Percentiles rank a stretch among this genome's conserved stretches.
phyloP scores from a whole-genome alignment of 2,797 vertebrate genomes.

The Valencia hispanica region DNA sequence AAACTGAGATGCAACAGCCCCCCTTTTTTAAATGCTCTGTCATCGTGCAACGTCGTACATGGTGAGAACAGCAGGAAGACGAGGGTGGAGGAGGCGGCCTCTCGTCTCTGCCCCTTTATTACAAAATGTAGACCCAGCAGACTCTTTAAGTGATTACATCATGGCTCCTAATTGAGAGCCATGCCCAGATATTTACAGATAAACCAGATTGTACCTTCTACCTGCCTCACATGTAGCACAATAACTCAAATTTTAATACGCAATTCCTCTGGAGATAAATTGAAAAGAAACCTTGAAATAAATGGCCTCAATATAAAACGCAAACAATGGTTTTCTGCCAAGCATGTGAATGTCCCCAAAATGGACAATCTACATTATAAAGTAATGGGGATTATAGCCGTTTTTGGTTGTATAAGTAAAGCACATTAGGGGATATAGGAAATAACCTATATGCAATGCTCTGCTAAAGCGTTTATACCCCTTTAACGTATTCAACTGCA shows the following conservation, averaged over 20 bases:
- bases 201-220: constrained; percentile 45
- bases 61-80: constrained; percentile 72
- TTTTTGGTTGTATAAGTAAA: constrained; percentile 58
- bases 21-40: constrained; percentile 45
- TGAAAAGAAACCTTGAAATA: constrained; percentile 11
- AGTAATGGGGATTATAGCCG: constrained; percentile 52
- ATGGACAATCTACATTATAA: constrained; percentile 31
- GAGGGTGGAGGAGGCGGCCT: constrained; percentile 12
- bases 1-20: constrained; percentile 71
- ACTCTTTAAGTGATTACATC: constrained; percentile 70
- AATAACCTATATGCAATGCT: constrained; percentile 9
- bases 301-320: constrained; percentile 27
- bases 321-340: constrained; percentile 19
- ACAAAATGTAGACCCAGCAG: constrained; percentile 79
- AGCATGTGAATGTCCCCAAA: constrained; percentile 41
- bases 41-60: constrained; percentile 78
- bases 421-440: constrained; percentile 33
- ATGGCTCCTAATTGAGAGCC: constrained; percentile 80
- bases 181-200: constrained; percentile 86
- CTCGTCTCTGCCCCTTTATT: constrained; percentile 61
- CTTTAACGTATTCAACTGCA: too few relatives aligned
- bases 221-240: constrained; percentile 20
- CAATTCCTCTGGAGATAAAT: constrained; percentile 28
- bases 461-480: not conserved
- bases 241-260: constrained; percentile 13